These are phyloP conservation scores for Machaerirhynchus nigripectus DNA, from an alignment of 2,113 vertebrate species.

Conservation along the genomic window DNA sequence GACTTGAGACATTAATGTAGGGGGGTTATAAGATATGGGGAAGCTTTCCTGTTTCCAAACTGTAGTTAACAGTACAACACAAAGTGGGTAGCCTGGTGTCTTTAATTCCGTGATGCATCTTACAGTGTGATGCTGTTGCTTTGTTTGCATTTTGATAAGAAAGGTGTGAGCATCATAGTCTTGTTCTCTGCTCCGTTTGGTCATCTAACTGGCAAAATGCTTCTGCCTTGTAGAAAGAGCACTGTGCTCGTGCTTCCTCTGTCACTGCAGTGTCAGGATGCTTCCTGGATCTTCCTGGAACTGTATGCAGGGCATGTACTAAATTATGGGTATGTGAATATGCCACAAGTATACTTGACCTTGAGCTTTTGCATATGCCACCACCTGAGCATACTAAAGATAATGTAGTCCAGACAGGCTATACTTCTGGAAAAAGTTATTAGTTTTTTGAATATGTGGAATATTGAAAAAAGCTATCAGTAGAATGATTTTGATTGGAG, in stretches of 20 bases:
- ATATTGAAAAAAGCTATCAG: background rate
- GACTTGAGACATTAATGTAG: background rate
- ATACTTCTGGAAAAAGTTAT: background rate
- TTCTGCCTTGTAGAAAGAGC: background rate
- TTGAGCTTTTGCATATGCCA: background rate
- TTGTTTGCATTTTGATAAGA: background rate
- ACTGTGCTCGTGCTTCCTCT: background rate
- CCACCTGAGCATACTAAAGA: background rate
- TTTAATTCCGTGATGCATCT: background rate
- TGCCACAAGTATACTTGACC: background rate
- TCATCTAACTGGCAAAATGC: background rate
- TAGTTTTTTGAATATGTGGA: background rate
- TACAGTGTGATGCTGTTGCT: background rate
- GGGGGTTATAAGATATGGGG: background rate
- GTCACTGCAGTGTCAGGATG: background rate
- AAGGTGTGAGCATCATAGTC: background rate
- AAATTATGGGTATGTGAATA: background rate
- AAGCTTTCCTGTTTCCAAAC: background rate
- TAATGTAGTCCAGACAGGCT: background rate
- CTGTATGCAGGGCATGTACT: fast-evolving
- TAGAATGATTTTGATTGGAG: background rate
- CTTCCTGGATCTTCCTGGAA: background rate
- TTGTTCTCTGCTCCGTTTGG: background rate
- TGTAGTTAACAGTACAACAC: background rate
- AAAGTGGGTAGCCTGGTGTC: background rate